Evolutionary conservation across 2,888 invertebrate species (phyloP), one percentile per base, ranked within the genome.

Genomic region (Clepsis dumicolana): DNA sequence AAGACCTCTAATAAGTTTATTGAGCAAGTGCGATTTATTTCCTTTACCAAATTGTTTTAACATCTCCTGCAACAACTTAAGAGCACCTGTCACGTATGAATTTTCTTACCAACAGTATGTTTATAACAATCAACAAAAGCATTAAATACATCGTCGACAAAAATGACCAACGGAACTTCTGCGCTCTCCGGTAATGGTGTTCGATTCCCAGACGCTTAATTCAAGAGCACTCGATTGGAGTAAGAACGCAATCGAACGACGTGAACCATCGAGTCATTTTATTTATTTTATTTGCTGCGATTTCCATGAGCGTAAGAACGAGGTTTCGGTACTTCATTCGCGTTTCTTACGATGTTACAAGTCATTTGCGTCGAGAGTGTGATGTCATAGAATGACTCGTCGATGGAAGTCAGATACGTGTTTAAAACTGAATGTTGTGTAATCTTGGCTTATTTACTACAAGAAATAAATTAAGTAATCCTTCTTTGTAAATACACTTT

Each of bases 151-250:
- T 32, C 35, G 14, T 63, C 56, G n/a, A 68, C 63, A 64, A 68
- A n/a, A 68, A 68, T 56, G 67, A 63, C 52, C 59, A 64, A 64
- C 64, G 68, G 64, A 57, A 68, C 68, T 64, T 52, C 29, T n/a
- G 56, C 41, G 59, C 62, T 53, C 62, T 16, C 41, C 64, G 44
- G 59, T 68, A 68, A 68, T 64, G 59, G 59, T 59, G 63, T 68
- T 64, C 68, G 64, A 68, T 68, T 68, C 68, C 68, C 63, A 67
- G 63, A 63, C 63, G 68, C 64, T 68, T 68, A 68, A 68, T 68
- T 83, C 81, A 76, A 86, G 85, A 71, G 80, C 80, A 70, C 81
- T 86, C 75, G 71, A 77, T 70, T 75, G 70, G 75, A 80, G 77
- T 74, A 74, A 74, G 72, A 70, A 56, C 65, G 73, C 74, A 73